Evolutionary conservation across 1,140 invertebrate genomes (phyloP).

Genomic region (Vanessa tameamea): DNA sequence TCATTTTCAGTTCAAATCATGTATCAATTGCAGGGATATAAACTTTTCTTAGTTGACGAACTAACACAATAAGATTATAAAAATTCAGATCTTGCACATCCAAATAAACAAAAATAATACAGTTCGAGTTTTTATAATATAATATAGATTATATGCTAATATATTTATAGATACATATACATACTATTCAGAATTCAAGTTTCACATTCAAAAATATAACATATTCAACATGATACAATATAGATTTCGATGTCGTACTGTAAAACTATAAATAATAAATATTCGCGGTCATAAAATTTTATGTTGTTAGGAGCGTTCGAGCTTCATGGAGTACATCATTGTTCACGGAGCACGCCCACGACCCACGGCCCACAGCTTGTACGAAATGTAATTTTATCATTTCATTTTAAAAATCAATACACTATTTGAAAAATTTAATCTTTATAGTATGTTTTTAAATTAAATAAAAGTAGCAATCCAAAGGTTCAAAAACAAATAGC

Average conservation of each 20-base stretch:
- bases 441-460: not conserved
- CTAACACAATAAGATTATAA: no score
- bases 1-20: no score
- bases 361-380: constrained; percentile 9
- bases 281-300: constrained; percentile 74
- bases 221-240: constrained; percentile 34
- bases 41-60: no score
- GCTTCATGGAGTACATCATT: constrained; percentile 53
- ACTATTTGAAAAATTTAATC: not conserved
- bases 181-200: not conserved
- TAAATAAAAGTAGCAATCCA: no score
- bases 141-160: not conserved
- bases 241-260: constrained; percentile 58
- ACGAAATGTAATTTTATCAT: constrained; percentile 14
- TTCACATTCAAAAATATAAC: not conserved
- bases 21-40: no score
- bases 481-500: no score
- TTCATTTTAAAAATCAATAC: constrained; percentile 5
- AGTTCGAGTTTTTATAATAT: no score
- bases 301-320: constrained; percentile 57
- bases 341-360: constrained; percentile 19
- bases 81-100: no score
- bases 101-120: no score
- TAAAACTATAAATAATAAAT: constrained; percentile 76
- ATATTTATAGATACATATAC: not conserved